Evolutionary conservation across 2,888 invertebrate species (phyloP), one percentile per base, ranked within the genome.

Genomic region (Tipula lateralis): DNA sequence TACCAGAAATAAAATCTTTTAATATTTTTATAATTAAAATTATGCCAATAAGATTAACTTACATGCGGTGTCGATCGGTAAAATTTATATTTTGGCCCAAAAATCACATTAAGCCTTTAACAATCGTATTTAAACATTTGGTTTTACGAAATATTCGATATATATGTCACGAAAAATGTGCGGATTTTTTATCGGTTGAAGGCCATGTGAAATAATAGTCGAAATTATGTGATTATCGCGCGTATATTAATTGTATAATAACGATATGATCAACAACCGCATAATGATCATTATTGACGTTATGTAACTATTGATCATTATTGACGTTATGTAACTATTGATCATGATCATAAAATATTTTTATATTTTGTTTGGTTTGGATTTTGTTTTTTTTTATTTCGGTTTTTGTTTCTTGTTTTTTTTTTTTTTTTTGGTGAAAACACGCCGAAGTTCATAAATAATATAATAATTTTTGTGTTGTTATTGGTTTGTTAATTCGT

Each of bases 301-400:
- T 66, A n/a, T 44, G 16, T 1, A 44, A 4, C n/a, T n/a, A n/a
- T n/a, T n/a, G n/a, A n/a, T n/a, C 44, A n/a, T 39, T 39, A 39
- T 39, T n/a, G 24, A 66, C 6, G 24, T 66, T 66, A 66, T 66
- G 66, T 66, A 66, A 66, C 24, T 66, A 24, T 66, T 66, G 66
- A 66, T 66, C 66, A 66, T 66, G 66, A 66, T 66, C 66, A 24
- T 66, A 66, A 66, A 66, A 66, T 66, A 66, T 66, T 66, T 66
- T 2, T 44, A n/a, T n/a, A n/a, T 44, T 44, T 13, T 44, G n/a
- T 44, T 44, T n/a, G 44, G 44, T 44, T 44, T 39, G 13, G 36
- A 9, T 36, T 5, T 36, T 36, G 3, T 6, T 36, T 5, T 36
- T 36, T 13, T 44, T 32, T 3, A 7, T 5, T 32, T 32, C 7